Evolutionary conservation across 92 coral and sea anemone genomes (phyloP), one percentile per base, ranked within the genome.

Genomic region (Scolanthus callimorphus): DNA sequence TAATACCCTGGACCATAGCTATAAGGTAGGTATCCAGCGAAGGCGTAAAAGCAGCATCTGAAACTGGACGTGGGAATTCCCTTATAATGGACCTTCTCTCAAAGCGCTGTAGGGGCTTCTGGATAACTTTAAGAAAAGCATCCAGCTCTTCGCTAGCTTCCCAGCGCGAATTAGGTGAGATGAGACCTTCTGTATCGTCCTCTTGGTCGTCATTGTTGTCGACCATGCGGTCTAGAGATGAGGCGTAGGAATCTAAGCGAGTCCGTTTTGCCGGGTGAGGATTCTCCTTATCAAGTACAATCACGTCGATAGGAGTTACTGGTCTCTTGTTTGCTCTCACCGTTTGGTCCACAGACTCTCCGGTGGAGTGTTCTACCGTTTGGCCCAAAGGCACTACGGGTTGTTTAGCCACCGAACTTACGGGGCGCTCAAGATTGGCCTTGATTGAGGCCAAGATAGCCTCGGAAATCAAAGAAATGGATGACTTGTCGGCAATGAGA

Each of bases 401-500:
- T n/a, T n/a, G n/a, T n/a, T n/a, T n/a, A n/a, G n/a, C n/a, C n/a
- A n/a, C n/a, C n/a, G n/a, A n/a, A n/a, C n/a, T n/a, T n/a, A n/a
- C n/a, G n/a, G n/a, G 56, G 51, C 55, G 39, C 47, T 20, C 17
- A n/a, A 59, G 25, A 29, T 59, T 59, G 34, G 60, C 57, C 51
- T 37, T 72, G 4, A 52, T 29, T 12, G 64, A 20, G 31, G 64
- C 41, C 25, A 72, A 3, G 29, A 77, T n/a, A 11, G 73, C 63
- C 11, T 30, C 31, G 50, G 70, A 38, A 24, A 62, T 41, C 44
- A 51, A 1, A 46, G 71, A 72, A 12, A 63, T 17, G 27, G 79
- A 51, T 4, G 53, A 58, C 84, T 77, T 63, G 77, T 76, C 71
- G 63, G 71, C 79, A 62, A 72, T 30, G 51, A 66, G 65, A 67